Evolutionary conservation across 2,888 invertebrate genomes (phyloP).

Genomic region (Salticus scenicus): DNA sequence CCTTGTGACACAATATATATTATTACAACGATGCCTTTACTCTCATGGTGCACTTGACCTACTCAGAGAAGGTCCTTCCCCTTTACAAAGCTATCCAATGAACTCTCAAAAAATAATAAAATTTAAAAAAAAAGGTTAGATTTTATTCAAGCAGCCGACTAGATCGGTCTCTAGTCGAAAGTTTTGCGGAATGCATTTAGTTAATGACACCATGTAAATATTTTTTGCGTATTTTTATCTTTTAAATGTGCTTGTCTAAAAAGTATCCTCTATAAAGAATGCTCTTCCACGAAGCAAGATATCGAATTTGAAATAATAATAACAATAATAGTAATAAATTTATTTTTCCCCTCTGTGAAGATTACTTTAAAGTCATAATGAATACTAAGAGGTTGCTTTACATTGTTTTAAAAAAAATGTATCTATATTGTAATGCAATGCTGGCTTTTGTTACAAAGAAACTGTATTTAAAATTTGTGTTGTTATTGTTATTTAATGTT

Average conservation of each 20-base stretch:
- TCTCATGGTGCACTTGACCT: constrained; percentile 65
- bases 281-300: neutral
- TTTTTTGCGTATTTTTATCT: constrained; percentile 54
- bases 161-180: constrained; percentile 63
- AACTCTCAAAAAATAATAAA: too few species aligned
- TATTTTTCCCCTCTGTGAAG: too few species aligned
- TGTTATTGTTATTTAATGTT: too few species aligned
- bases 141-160: constrained; percentile 26
- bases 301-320: neutral
- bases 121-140: neutral
- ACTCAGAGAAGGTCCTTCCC: constrained; percentile 45
- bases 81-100: constrained; percentile 55
- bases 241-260: constrained; percentile 36
- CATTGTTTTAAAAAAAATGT: too few species aligned
- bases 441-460: too few species aligned
- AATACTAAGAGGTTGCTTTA: too few species aligned
- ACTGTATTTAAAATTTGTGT: too few species aligned
- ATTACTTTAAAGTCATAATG: too few species aligned
- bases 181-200: constrained; percentile 61
- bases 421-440: too few species aligned
- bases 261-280: neutral
- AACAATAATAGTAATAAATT: too few species aligned
- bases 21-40: constrained; percentile 69
- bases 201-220: constrained; percentile 61
- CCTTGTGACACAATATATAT: constrained; percentile 67